These are phyloP conservation scores for Tyto alba DNA, from an alignment of 2,113 vertebrate genomes.

Conservation along the genomic window DNA sequence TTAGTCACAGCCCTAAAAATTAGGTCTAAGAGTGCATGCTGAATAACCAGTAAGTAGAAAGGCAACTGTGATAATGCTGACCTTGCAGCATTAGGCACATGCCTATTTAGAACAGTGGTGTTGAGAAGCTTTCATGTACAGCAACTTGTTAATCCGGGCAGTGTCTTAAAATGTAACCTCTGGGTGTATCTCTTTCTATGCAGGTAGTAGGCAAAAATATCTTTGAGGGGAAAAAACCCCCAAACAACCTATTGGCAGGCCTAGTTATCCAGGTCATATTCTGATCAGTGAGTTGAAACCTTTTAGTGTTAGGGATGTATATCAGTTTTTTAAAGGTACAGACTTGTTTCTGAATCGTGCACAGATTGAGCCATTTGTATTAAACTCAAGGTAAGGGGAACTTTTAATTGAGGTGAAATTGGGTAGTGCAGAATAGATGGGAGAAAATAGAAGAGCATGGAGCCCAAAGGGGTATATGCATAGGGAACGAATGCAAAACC, in stretches of 20 bases:
- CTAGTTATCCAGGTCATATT: neutral
- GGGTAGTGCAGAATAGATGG: neutral
- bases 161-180: neutral
- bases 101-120: neutral
- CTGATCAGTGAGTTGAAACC: neutral
- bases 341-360: neutral
- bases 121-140: neutral
- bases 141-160: neutral
- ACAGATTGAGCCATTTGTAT: neutral
- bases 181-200: neutral
- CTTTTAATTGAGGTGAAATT: neutral
- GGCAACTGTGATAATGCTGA: neutral
- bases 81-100: neutral
- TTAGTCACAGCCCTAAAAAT: neutral
- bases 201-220: neutral
- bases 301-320: neutral
- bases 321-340: neutral
- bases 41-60: neutral
- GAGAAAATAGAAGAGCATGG: neutral
- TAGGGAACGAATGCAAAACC: neutral
- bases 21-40: fast-evolving
- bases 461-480: neutral
- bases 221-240: neutral
- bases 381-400: neutral
- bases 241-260: neutral